Conservation (phyloP, 1,140 invertebrate species). For the Aphelinus certus region DNA sequence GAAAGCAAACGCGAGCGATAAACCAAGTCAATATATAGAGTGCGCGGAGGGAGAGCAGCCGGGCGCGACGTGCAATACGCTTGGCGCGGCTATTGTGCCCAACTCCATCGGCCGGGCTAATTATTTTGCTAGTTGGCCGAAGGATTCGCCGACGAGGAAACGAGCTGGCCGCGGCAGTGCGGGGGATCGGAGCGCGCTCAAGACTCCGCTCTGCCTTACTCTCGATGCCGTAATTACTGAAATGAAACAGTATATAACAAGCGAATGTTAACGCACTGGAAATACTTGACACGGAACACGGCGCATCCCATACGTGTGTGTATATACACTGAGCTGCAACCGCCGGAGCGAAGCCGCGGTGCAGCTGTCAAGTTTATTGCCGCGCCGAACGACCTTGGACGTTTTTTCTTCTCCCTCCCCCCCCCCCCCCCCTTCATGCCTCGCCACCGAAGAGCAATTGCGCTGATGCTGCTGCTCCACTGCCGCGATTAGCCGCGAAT, state of each 20-base stretch:
- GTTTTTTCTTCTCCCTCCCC: slow-evolving; percentile 1
- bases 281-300: slow-evolving; percentile 33
- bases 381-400: slow-evolving; percentile 34
- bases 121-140: slow-evolving; percentile 63
- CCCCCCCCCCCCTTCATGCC: too few species aligned
- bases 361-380: slow-evolving; percentile 35
- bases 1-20: too few species aligned
- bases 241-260: slow-evolving; percentile 32
- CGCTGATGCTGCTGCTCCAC: too few species aligned
- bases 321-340: not conserved
- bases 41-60: too few species aligned
- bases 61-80: too few species aligned
- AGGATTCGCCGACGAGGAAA: slow-evolving; percentile 60
- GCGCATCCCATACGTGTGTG: slow-evolving; percentile 1
- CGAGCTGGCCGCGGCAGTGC: slow-evolving; percentile 46
- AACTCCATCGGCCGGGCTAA: slow-evolving; percentile 64
- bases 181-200: slow-evolving; percentile 24
- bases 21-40: too few species aligned
- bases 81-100: slow-evolving; percentile 49
- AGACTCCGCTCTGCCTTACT: not conserved
- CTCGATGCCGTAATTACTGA: slow-evolving; percentile 41
- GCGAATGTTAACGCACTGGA: slow-evolving; percentile 35
- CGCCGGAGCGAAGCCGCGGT: not conserved
- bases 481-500: not conserved
- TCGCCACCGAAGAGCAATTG: too few species aligned